Conservation (phyloP, 2,888 invertebrate genomes). For the Hirtodrosophila histrioides region DNA sequence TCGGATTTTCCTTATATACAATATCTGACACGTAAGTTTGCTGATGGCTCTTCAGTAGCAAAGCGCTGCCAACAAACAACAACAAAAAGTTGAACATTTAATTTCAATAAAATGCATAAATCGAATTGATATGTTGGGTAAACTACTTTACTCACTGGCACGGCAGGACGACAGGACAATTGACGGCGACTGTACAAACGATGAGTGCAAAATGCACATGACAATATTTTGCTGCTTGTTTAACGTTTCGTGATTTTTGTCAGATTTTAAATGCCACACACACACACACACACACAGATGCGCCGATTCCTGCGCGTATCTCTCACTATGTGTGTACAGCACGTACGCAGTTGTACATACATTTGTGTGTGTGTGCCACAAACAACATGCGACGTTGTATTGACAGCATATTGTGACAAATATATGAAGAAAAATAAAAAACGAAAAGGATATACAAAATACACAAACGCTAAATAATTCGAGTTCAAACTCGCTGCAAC, state of each 20-base stretch:
- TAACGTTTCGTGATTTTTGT: slow-evolving; percentile 78
- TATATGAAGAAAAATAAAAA: slow-evolving; percentile 60
- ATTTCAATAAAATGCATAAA: slow-evolving; percentile 67
- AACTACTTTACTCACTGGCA: slow-evolving; percentile 57
- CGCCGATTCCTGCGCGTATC: slow-evolving; percentile 40
- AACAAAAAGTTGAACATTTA: slow-evolving; percentile 47
- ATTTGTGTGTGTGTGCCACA: slow-evolving; percentile 38
- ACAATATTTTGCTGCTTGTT: slow-evolving; percentile 76
- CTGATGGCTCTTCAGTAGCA: slow-evolving; percentile 15
- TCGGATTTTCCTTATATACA: slow-evolving; percentile 88
- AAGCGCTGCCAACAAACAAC: slow-evolving; percentile 4
- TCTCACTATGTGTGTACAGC: slow-evolving; percentile 54
- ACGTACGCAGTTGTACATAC: slow-evolving; percentile 44
- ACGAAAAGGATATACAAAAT: slow-evolving; percentile 18
- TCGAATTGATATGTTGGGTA: slow-evolving; percentile 75
- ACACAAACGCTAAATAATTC: slow-evolving; percentile 51
- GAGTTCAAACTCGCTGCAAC: slow-evolving; percentile 49
- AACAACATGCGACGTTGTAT: slow-evolving; percentile 71
- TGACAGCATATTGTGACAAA: slow-evolving; percentile 79
- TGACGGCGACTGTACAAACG: slow-evolving; percentile 28
- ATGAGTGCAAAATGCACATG: slow-evolving; percentile 53
- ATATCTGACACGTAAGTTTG: slow-evolving; percentile 88
- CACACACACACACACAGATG: slow-evolving; percentile 30
- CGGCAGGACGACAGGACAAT: slow-evolving; percentile 25
- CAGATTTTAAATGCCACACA: slow-evolving; percentile 71